Conservation (phyloP, 2,888 invertebrate genomes). For the Entomobrya multifasciata region DNA sequence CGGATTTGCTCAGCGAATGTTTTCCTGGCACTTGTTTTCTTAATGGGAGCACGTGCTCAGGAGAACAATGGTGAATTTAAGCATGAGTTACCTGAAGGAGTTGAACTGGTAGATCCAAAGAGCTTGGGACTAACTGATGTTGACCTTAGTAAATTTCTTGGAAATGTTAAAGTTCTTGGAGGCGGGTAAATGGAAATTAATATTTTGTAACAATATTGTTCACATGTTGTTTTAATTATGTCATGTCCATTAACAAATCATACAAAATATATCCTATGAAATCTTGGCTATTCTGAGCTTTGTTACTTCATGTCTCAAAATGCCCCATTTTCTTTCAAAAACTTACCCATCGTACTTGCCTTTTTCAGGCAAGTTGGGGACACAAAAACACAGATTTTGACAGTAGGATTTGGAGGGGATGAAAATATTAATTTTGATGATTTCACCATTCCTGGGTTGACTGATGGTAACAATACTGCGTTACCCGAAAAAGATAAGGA, state of each 20-base stretch:
- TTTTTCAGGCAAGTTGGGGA: slow-evolving; percentile 74
- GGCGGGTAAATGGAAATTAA: slow-evolving; percentile 72
- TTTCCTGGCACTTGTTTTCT: slow-evolving; percentile 32
- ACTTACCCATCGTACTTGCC: too few relatives aligned
- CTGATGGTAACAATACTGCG: slow-evolving; percentile 64
- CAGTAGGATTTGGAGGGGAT: slow-evolving; percentile 79
- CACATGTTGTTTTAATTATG: too few relatives aligned
- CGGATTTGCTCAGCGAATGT: slow-evolving; percentile 43
- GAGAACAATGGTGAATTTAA: slow-evolving; percentile 71
- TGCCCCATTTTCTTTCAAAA: slow-evolving; percentile 30
- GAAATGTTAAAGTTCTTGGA: slow-evolving; percentile 79
- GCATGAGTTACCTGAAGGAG: slow-evolving; percentile 78
- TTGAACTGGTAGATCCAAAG: slow-evolving; percentile 79
- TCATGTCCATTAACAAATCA: too few relatives aligned
- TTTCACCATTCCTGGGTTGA: slow-evolving; percentile 75
- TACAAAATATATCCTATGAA: too few relatives aligned
- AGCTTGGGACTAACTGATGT: slow-evolving; percentile 77
- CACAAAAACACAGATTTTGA: slow-evolving; percentile 78
- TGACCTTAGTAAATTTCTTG: slow-evolving; percentile 78
- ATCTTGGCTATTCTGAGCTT: too few relatives aligned
- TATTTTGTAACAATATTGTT: neutral
- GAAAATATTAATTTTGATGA: slow-evolving; percentile 78
- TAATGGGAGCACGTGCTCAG: slow-evolving; percentile 45
- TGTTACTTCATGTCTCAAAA: neutral
- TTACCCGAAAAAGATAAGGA: slow-evolving; percentile 76